phyloP scores from a whole-genome alignment of 1,140 invertebrate genomes.

The Aphaenogaster floridana region DNA sequence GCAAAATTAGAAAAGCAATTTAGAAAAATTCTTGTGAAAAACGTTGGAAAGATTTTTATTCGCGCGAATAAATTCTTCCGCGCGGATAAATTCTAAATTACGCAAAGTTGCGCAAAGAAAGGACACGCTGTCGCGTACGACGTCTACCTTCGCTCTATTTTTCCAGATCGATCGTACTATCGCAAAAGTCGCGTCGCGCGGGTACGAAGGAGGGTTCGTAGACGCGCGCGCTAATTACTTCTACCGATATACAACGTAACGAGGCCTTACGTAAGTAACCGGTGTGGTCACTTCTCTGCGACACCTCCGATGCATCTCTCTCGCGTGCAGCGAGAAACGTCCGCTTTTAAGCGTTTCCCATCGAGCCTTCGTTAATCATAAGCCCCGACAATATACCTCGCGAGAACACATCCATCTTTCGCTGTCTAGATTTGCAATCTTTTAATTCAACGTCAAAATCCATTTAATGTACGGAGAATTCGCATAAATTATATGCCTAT shows the following conservation, averaged over 20 bases:
- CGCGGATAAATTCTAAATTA: background rate
- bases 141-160: slow-evolving; percentile 10
- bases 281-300: slow-evolving; percentile 48
- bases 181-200: background rate
- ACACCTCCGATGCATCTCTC: slow-evolving; percentile 41
- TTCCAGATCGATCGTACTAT: slow-evolving; percentile 24
- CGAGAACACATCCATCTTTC: background rate
- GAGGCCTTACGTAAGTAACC: slow-evolving; percentile 55
- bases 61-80: too few relatives aligned
- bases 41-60: background rate
- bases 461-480: background rate
- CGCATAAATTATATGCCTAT: background rate
- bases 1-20: background rate
- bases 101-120: background rate
- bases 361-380: slow-evolving; percentile 37
- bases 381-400: background rate
- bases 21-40: background rate
- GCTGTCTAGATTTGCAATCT: background rate
- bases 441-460: slow-evolving; percentile 10
- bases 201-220: background rate
- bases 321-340: slow-evolving; percentile 1
- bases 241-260: slow-evolving; percentile 17
- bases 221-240: slow-evolving; percentile 44
- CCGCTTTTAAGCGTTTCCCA: background rate
- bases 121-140: background rate